phyloP scores from a whole-genome alignment of 2,113 vertebrate genomes.

The Oryzias melastigma region DNA sequence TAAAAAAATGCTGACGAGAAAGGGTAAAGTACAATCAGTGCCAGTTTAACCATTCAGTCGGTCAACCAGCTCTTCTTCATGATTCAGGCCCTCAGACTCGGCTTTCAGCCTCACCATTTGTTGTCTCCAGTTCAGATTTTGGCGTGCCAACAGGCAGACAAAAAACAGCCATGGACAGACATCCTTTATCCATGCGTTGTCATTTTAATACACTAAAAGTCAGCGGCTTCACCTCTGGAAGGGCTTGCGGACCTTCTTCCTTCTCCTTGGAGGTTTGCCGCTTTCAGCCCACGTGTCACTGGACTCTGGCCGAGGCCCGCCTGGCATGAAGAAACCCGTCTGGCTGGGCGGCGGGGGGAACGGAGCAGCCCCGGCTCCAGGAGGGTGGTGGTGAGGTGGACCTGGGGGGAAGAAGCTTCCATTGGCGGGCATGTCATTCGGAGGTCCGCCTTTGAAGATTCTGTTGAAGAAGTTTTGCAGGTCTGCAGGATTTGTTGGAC shows the following conservation, averaged over 20 bases:
- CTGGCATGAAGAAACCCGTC: slow-evolving; percentile 74
- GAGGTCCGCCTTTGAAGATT: slow-evolving; percentile 85
- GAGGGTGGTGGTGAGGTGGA: slow-evolving; percentile 60
- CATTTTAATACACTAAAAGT: slow-evolving; percentile 24
- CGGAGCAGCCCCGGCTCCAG: slow-evolving; percentile 53
- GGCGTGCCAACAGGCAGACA: slow-evolving; percentile 48
- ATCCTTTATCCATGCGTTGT: slow-evolving; percentile 42
- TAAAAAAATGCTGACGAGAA: slow-evolving; percentile 41
- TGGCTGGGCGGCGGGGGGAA: slow-evolving; percentile 70
- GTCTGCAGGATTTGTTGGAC: slow-evolving; percentile 80
- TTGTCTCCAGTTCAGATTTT: slow-evolving; percentile 43
- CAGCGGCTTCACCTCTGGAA: slow-evolving; percentile 83
- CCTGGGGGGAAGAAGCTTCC: slow-evolving; percentile 82
- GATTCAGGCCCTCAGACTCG: slow-evolving; percentile 34
- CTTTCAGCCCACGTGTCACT: slow-evolving; percentile 72
- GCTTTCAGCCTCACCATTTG: slow-evolving; percentile 32
- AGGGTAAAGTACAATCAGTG: slow-evolving; percentile 54
- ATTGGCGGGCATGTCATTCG: slow-evolving; percentile 78
- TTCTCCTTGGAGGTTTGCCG: slow-evolving; percentile 80
- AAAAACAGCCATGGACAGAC: slow-evolving; percentile 61
- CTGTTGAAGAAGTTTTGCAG: slow-evolving; percentile 88
- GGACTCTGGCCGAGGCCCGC: slow-evolving; percentile 66
- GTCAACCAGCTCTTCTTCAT: slow-evolving; percentile 23
- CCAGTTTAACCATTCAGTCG: slow-evolving; percentile 34
- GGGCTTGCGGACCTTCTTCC: slow-evolving; percentile 89